Base-by-base conservation (phyloP, 2,888 invertebrate species). In the Tanypteryx hageni region DNA sequence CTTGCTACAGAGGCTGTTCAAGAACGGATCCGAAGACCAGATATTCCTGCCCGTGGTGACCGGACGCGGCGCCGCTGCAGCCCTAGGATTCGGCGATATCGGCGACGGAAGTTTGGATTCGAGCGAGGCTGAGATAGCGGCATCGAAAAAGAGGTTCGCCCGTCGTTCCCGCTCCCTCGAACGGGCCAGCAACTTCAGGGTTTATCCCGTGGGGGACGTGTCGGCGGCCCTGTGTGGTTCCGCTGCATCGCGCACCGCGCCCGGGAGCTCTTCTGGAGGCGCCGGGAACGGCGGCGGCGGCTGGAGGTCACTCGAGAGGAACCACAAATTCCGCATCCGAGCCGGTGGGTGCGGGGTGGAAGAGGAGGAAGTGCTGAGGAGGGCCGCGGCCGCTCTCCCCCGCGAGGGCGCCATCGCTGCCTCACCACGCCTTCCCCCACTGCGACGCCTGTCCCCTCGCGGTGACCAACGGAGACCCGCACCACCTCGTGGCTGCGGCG, bases 291-390 rank as follows among this genome's bases (percentile, higher is more conserved):
- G 44, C 44, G 64, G 89, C 5, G 83, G 92, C 22, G 93, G 93
- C 11, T 93, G 93, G 44, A 93, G 94, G 27, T 94, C 94, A 31
- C 93, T 94, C 22, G 94, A 94, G 92, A 93, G 94, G 92, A 94
- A 94, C 93, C 94, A 94, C 92, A 93, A 94, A 92, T 94, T 94
- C 92, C 93, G 93, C 14, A 92, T 92, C 56, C 92, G 92, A 56
- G 58, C 86, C 57, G 81, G 76, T 57, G 91, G 92, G 61, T 44
- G 84, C 82, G 92, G 57, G 56, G 44, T 27, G 14, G 89, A 89
- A 27, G 58, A 61, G 57, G 76, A 91, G 89, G 68, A 86, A n/a
- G 89, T 58, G 27, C 57, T 86, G 44, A 92, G 86, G 76, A 31
- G 76, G 9, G 85, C 31, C 56, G 89, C 58, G 86, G 64, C 44